Evolutionary conservation across 2,113 vertebrate species (phyloP), one percentile per base, ranked within the genome.

Genomic region (Nymphicus hollandicus): DNA sequence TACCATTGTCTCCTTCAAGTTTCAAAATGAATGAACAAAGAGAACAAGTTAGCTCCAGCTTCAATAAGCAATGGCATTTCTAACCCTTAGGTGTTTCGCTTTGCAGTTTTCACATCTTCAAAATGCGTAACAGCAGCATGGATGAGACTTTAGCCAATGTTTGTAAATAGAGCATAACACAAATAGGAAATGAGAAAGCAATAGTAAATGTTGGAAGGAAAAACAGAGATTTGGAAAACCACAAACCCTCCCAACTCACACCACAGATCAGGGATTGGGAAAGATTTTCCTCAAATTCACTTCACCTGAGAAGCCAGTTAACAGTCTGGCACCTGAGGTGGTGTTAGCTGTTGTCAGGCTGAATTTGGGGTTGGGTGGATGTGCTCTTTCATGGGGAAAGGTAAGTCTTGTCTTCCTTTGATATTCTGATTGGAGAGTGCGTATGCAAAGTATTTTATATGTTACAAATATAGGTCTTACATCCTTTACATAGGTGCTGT

Each of bases 51-150:
- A 66, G 9, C 73, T 41, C 37, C 33, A 74, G 33, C 55, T 53
- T 81, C n/a, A 50, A 27, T 50, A 56, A 8, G 13, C 29, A 12
- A 12, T 31, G 13, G 43, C 22, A 17, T 71, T 76, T 88, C 43
- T 81, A 60, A 35, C 74, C 52, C 65, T 70, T 33, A 65, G 37
- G 33, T 65, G 11, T 58, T n/a, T 76, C 43, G 60, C 27, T 85
- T 81, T 71, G n/a, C 39, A 46, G 7, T 25, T 53, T 86, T 25
- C 23, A 18, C 18, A 19, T 10, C 47, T 46, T 25, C 58, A 41
- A 22, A 81, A 44, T 19, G 2, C 2, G 0, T 46, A 25, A 77
- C 3, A 71, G 27, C 33, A 50, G 69, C 24, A 3, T 3, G 5
- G 11, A 18, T 65, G 28, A 73, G 35, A 33, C 5, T 64, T 50